These are phyloP conservation scores for Cephus spinipes DNA, from an alignment of 2,888 invertebrate genomes.

Conservation along the genomic window DNA sequence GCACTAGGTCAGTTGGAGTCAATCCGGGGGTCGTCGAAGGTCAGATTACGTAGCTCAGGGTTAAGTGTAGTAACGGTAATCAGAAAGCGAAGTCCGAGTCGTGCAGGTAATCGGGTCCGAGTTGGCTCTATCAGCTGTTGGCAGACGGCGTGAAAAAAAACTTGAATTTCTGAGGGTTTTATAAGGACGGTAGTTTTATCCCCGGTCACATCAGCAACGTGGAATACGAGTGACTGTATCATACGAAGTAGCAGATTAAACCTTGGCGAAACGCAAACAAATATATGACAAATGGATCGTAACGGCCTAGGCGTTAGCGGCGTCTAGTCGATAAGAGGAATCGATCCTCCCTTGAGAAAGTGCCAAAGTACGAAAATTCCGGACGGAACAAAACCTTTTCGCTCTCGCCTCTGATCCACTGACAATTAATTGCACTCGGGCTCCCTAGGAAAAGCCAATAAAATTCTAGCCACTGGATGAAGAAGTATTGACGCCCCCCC, in stretches of 20 bases:
- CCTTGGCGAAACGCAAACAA: background rate
- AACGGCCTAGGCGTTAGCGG: background rate
- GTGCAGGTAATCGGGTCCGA: constrained; percentile 34
- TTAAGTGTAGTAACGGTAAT: constrained; percentile 32
- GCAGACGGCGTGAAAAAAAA: background rate
- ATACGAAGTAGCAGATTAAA: background rate
- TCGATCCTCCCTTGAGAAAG: background rate
- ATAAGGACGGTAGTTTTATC: constrained; percentile 13
- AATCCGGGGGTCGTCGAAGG: constrained; percentile 13
- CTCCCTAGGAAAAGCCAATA: constrained; percentile 19
- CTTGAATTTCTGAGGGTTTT: background rate
- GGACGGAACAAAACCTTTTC: constrained; percentile 12
- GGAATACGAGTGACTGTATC: background rate
- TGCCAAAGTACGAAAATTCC: constrained; percentile 17
- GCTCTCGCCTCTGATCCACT: constrained; percentile 18
- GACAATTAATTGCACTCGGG: constrained; percentile 27
- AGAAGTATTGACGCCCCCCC: constrained; percentile 20
- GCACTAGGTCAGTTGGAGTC: background rate
- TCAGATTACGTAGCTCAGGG: constrained; percentile 28
- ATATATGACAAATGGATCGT: background rate
- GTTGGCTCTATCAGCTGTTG: background rate
- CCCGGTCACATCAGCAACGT: constrained; percentile 12
- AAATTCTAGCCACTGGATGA: constrained; percentile 13
- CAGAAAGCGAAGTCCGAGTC: constrained; percentile 28
- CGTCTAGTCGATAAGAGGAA: background rate